phyloP scores from a whole-genome alignment of 1,140 invertebrate genomes.

The Drosophila kikkawai region DNA sequence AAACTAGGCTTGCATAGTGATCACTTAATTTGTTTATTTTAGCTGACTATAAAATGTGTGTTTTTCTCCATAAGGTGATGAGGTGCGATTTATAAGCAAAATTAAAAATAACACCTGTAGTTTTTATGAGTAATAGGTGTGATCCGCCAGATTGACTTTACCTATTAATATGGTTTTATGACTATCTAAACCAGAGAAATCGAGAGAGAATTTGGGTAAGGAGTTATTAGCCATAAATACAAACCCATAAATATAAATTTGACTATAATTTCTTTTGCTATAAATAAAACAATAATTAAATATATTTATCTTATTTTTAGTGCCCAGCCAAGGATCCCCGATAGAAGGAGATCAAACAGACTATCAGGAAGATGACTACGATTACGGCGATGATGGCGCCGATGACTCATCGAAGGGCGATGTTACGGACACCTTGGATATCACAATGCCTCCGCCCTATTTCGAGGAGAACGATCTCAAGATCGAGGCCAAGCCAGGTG shows the following conservation, averaged over 20 bases:
- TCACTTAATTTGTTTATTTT: conserved; percentile 1
- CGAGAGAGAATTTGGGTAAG: neutral
- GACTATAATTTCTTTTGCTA: neutral
- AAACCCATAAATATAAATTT: too few species aligned
- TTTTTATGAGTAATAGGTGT: conserved; percentile 9
- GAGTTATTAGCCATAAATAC: neutral
- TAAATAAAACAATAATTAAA: neutral
- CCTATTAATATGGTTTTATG: conserved; percentile 8
- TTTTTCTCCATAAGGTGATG: neutral
- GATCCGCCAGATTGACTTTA: neutral
- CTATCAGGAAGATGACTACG: conserved; percentile 63
- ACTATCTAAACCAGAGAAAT: neutral
- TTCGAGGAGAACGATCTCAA: conserved; percentile 60
- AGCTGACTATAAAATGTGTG: conserved; percentile 1
- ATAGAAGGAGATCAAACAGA: conserved; percentile 3
- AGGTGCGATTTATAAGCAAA: conserved; percentile 5
- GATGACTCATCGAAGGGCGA: neutral
- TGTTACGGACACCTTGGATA: neutral
- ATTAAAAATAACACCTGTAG: conserved; percentile 2
- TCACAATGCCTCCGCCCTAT: conserved; percentile 39
- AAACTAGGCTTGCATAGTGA: neutral
- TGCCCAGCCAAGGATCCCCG: conserved; percentile 38
- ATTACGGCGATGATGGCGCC: conserved; percentile 9
- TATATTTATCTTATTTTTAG: conserved; percentile 16
- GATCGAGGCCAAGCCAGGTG: conserved; percentile 56